Evolutionary conservation across 2,797 vertebrate species (phyloP), one percentile per base, ranked within the genome.

Genomic region (Halcyon badia): DNA sequence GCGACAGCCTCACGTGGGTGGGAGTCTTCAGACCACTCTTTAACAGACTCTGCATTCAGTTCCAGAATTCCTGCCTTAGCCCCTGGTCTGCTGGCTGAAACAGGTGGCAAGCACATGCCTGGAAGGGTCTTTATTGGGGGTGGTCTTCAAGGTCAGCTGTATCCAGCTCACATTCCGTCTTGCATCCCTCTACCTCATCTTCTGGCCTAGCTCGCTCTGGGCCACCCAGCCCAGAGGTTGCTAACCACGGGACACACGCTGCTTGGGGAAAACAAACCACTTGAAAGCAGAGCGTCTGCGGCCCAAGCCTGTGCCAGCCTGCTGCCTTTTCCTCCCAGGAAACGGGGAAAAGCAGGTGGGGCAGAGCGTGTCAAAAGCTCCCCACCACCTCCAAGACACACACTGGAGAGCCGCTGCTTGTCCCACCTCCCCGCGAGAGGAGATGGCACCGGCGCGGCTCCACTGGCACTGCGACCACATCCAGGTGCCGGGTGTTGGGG

Each of bases 31-130:
- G 91, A 46, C 56, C 76, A 1, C 90, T 81, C 66, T 28, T 16
- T 10, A 94, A 96, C 95, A 97, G 81, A 30, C 11, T 2, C 11
- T 41, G 83, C 94, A 94, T 96, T 95, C 92, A 95, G 42, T 14
- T 73, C 95, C 80, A 62, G 64, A 72, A 94, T 96, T 96, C 93
- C 94, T 93, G 72, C 30, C 51, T 90, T 7, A 93, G 91, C 4
- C 96, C 91, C 83, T 35, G 0, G 19, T 85, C 92, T 87, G 91
- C 85, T 90, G 96, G 52, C 87, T 44, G 62, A 10, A 57, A 91
- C 93, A 95, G 95, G 84, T 94, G 94, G 85, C 83, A 52, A 30
- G 57, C 95, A 95, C 48, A 64, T 88, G 91, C 49, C 82, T 51
- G 8, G 3, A 9, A 85, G 84, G 70, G 82, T 57, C 86, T 93